Evolutionary conservation across 2,113 vertebrate species (phyloP).

Genomic region (Centropus bengalensis): DNA sequence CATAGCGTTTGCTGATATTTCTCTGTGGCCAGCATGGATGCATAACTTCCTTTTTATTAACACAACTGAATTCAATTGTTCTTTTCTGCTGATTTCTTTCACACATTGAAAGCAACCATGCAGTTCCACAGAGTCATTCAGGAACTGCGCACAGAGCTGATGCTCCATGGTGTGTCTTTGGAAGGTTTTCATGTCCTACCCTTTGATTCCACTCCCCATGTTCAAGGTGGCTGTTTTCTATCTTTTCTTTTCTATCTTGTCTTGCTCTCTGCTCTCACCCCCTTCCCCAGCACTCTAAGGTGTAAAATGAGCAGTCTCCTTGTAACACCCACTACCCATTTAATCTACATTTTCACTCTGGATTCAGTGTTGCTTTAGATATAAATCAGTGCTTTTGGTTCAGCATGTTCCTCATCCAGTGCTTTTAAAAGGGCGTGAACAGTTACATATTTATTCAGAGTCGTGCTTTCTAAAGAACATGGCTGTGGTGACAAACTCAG

Average conservation of each 20-base stretch:
- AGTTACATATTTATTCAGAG: slow-evolving; percentile 52
- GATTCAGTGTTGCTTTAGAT: not conserved
- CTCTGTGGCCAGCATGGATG: not conserved
- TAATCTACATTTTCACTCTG: not conserved
- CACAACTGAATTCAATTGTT: not conserved
- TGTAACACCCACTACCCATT: not conserved
- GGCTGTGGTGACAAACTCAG: not conserved
- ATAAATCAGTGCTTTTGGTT: slow-evolving; percentile 40
- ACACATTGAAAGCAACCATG: not conserved
- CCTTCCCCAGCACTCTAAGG: not conserved
- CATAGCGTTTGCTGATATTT: not conserved
- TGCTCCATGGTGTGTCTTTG: not conserved
- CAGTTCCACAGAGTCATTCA: accelerated
- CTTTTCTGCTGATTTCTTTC: not conserved
- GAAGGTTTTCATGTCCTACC: not conserved
- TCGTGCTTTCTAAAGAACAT: slow-evolving; percentile 20
- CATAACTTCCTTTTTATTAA: not conserved
- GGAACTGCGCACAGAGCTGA: accelerated
- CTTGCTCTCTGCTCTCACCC: not conserved
- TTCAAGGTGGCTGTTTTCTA: not conserved
- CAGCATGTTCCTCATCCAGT: slow-evolving; percentile 19
- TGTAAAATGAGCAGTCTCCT: not conserved
- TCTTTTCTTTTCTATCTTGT: not conserved
- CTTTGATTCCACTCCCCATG: not conserved
- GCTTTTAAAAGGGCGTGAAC: slow-evolving; percentile 34